Evolutionary conservation across 1,140 invertebrate species (phyloP), one percentile per base, ranked within the genome.

Genomic region (Coptotermes formosanus): DNA sequence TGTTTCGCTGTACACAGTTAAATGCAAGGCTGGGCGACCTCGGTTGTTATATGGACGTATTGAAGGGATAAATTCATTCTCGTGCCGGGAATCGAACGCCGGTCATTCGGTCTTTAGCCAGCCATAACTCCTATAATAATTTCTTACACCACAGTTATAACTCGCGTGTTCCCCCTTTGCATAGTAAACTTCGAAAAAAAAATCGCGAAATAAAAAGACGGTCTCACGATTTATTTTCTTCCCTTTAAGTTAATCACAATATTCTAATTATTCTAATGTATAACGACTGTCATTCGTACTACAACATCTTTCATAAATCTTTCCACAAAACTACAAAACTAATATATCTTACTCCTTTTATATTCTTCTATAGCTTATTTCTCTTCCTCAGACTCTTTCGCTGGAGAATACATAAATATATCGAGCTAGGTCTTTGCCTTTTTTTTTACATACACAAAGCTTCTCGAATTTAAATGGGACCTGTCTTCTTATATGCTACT

Each of bases 401-500:
- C 64, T 25, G 9, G 64, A 75, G 64, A 75, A 75, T 75, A 75
- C 25, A 16, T 75, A 75, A 75, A 30, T 11, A 75, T 75, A 75
- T 75, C 64, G n/a, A 75, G 64, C 25, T n/a, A 30, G 14, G 64
- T 30, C 25, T 75, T 16, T 38, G 38, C 14, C 64, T 30, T n/a
- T 64, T 30, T n/a, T 64, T 75, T 75, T 75, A 16, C 64, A 30
- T 75, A 75, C 30, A 75, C 64, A 75, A 30, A 75, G 25, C 64
- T 75, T 4, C 64, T 75, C 25, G 64, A 30, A 75, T 75, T 75
- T 75, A 75, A 75, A 75, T 75, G 64, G 64, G 64, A 75, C 64
- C 64, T 75, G 64, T 75, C 64, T 64, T 64, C 59, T 75, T 75
- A 75, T 75, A 75, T 75, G 64, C 25, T 75, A 30, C 64, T 30